These are phyloP conservation scores for Palloptera scutellata DNA, from an alignment of 2,888 invertebrate genomes.

Conservation along the genomic window DNA sequence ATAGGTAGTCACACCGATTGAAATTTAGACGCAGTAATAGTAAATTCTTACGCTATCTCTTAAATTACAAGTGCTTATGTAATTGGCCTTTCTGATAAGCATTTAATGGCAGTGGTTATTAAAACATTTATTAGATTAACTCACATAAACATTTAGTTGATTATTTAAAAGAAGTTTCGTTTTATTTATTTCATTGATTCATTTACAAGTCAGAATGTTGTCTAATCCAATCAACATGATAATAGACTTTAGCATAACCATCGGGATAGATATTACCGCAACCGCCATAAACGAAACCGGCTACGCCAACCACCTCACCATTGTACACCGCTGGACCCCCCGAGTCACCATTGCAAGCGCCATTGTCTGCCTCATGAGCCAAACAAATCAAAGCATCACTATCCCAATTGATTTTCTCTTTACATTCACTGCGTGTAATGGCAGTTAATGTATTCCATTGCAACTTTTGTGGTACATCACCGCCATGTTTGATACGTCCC, in stretches of 20 bases:
- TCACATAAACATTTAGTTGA: neutral
- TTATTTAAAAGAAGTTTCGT: neutral
- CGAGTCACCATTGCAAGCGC: conserved; percentile 56
- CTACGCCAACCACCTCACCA: conserved; percentile 51
- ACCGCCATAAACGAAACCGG: conserved; percentile 51
- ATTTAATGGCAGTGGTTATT: no score
- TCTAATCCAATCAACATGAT: conserved; percentile 51
- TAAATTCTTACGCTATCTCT: no score
- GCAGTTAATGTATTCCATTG: conserved; percentile 50
- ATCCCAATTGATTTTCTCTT: conserved; percentile 39
- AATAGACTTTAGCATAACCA: conserved; percentile 55
- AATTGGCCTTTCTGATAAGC: no score
- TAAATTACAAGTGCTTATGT: no score
- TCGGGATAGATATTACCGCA: conserved; percentile 53
- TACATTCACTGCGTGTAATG: conserved; percentile 40
- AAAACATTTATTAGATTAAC: no score
- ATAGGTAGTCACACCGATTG: no score
- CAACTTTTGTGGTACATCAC: conserved; percentile 48
- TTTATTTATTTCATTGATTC: neutral
- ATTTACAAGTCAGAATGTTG: conserved; percentile 37
- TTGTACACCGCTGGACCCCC: conserved; percentile 54
- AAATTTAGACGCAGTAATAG: no score
- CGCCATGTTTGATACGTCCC: conserved; percentile 46
- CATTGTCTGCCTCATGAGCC: conserved; percentile 46
- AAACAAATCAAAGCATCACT: conserved; percentile 50